These are phyloP conservation scores for Eilema sororculum DNA, from an alignment of 2,888 invertebrate genomes.

Conservation along the genomic window DNA sequence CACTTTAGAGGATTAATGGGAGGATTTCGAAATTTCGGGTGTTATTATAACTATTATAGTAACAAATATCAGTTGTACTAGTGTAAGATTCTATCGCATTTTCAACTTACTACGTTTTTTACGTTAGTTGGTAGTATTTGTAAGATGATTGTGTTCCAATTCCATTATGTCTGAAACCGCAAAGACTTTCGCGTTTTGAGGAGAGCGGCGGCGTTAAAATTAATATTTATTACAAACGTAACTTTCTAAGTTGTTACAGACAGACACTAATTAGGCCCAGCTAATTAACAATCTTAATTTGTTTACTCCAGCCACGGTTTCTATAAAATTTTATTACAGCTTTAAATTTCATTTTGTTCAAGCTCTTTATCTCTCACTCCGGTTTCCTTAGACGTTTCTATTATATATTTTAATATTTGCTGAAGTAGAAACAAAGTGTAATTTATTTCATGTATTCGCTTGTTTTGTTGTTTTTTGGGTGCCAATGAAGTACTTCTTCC, in stretches of 20 bases:
- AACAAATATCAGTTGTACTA: neutral
- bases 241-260: constrained; percentile 33
- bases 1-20: neutral
- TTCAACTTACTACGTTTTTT: neutral
- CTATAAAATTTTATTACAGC: constrained; percentile 47
- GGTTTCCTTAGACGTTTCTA: constrained; percentile 38
- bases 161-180: constrained; percentile 1
- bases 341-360: constrained; percentile 48
- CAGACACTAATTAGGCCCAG: constrained; percentile 47
- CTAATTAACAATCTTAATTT: constrained; percentile 60
- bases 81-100: neutral
- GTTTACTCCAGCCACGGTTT: constrained; percentile 45
- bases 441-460: constrained; percentile 30
- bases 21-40: neutral
- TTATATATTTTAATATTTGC: constrained; percentile 41
- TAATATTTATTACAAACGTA: constrained; percentile 23
- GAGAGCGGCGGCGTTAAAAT: neutral
- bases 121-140: neutral
- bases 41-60: too few relatives aligned
- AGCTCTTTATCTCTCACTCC: constrained; percentile 17
- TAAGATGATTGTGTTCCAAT: constrained; percentile 4
- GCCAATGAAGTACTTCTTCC: neutral
- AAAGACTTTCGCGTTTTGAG: constrained; percentile 11
- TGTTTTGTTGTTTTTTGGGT: constrained; percentile 9
- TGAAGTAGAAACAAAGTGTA: constrained; percentile 33